A percentile compares a stretch with the other conserved stretches of the same genome.
These are phyloP conservation scores for Acheta domesticus DNA, from an alignment of 2,888 invertebrate species.

Conservation along the genomic window DNA sequence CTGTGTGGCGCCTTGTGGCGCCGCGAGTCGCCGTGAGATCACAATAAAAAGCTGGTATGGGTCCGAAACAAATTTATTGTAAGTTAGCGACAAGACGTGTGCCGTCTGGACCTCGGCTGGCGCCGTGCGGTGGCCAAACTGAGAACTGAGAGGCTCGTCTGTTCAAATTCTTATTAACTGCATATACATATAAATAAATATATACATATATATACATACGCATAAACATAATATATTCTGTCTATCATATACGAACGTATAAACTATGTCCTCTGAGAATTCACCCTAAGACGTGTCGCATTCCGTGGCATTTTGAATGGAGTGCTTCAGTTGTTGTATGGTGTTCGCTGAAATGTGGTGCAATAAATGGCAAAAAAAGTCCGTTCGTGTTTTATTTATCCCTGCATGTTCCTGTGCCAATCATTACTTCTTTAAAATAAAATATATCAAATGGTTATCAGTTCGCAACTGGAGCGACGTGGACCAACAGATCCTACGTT, in stretches of 20 bases:
- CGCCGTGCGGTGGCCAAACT: slow-evolving; percentile 31
- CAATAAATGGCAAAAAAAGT: slow-evolving; percentile 36
- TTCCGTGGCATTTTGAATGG: slow-evolving; percentile 36
- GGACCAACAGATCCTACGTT: too few species aligned
- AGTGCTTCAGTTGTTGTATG: slow-evolving; percentile 37
- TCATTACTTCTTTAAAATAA: too few species aligned
- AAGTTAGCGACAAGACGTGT: slow-evolving; percentile 28
- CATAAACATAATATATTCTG: slow-evolving; percentile 31
- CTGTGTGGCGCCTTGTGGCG: background rate
- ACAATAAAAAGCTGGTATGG: slow-evolving; percentile 42
- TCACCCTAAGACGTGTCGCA: slow-evolving; percentile 29
- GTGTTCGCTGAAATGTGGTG: slow-evolving; percentile 38
- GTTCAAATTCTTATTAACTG: slow-evolving; percentile 34
- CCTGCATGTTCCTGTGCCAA: background rate
- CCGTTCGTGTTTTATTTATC: background rate
- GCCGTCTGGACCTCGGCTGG: slow-evolving; percentile 24
- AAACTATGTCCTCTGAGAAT: slow-evolving; percentile 26
- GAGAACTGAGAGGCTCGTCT: slow-evolving; percentile 35
- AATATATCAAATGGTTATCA: too few species aligned
- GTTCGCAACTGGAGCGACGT: too few species aligned
- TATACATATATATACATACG: background rate
- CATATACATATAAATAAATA: slow-evolving; percentile 28
- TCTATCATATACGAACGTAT: slow-evolving; percentile 33
- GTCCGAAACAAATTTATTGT: slow-evolving; percentile 40
- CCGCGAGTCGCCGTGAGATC: background rate